These are phyloP conservation scores for Castor canadensis DNA, from an alignment of 2,113 vertebrate genomes.

Conservation along the genomic window DNA sequence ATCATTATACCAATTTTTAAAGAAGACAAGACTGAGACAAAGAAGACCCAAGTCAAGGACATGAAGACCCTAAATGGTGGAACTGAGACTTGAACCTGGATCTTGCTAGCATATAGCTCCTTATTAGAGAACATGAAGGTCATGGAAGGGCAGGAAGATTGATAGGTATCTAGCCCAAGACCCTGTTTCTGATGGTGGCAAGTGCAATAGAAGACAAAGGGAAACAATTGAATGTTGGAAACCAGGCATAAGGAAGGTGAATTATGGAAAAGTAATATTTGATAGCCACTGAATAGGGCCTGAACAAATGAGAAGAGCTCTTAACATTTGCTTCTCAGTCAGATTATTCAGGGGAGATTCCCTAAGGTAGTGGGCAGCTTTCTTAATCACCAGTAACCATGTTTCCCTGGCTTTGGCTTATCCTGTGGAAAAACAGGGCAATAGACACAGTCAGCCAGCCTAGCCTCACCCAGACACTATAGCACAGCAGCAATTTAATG, in stretches of 20 bases:
- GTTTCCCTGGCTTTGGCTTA: not conserved
- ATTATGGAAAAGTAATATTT: constrained; percentile 14
- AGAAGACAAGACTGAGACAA: not conserved
- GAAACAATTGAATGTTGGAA: not conserved
- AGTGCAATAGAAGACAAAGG: not conserved
- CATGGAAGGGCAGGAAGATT: not conserved
- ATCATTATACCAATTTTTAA: not conserved
- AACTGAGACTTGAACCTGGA: not conserved
- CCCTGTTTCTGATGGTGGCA: not conserved
- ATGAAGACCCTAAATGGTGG: not conserved
- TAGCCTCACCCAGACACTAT: constrained; percentile 40
- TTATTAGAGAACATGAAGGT: not conserved
- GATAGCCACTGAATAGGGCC: not conserved
- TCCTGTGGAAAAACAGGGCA: constrained; percentile 20
- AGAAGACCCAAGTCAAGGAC: not conserved
- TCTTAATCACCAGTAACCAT: not conserved
- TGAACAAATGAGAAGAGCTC: not conserved
- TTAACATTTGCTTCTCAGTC: not conserved
- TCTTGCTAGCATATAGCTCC: not conserved
- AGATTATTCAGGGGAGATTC: not conserved
- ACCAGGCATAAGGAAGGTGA: not conserved
- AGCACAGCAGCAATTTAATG: constrained; percentile 67
- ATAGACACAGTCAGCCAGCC: not conserved
- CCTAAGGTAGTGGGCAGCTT: not conserved
- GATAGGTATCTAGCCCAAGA: not conserved